Evolutionary conservation across 2,797 vertebrate species (phyloP).

Genomic region (Ctenosaura bakeri): DNA sequence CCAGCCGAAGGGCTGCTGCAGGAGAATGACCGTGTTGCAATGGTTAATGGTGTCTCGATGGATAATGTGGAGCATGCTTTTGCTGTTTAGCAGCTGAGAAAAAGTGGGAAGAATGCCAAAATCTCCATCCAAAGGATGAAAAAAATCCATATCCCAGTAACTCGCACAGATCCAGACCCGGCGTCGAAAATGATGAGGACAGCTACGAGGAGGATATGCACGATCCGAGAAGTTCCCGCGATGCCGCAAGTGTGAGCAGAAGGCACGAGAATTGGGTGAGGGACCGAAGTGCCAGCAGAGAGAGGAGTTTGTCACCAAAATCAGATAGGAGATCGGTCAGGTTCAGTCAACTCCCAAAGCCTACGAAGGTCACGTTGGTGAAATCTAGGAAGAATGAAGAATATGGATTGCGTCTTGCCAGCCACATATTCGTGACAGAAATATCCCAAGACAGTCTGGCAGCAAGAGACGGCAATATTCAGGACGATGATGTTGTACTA

Average conservation of each 20-base stretch:
- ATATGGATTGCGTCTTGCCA: too few species aligned
- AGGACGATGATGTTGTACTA: too few species aligned
- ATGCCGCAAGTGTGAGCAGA: conserved; percentile 78
- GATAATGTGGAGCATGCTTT: conserved; percentile 99
- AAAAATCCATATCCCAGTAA: conserved; percentile 94
- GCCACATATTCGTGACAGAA: too few species aligned
- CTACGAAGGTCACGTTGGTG: conserved; percentile 96
- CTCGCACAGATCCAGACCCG: conserved; percentile 91
- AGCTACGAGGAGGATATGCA: conserved; percentile 96
- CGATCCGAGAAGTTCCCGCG: conserved; percentile 87
- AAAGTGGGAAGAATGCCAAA: conserved; percentile 99
- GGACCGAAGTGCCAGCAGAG: conserved; percentile 92
- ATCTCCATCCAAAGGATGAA: conserved; percentile 97
- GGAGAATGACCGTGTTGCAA: conserved; percentile 98
- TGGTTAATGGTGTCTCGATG: conserved; percentile 99
- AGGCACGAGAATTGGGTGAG: conserved; percentile 87
- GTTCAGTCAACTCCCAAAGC: conserved; percentile 91
- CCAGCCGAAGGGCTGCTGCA: conserved; percentile 97
- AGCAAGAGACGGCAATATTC: too few species aligned
- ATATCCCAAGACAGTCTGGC: too few species aligned
- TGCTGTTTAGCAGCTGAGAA: conserved; percentile 97
- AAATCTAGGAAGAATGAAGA: conserved; percentile 99
- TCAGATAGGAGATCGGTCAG: conserved; percentile 91
- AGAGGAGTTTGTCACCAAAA: conserved; percentile 93
- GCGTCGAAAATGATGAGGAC: conserved; percentile 96